Evolutionary conservation across 1,140 invertebrate species (phyloP).

Genomic region (Cherax quadricarinatus): DNA sequence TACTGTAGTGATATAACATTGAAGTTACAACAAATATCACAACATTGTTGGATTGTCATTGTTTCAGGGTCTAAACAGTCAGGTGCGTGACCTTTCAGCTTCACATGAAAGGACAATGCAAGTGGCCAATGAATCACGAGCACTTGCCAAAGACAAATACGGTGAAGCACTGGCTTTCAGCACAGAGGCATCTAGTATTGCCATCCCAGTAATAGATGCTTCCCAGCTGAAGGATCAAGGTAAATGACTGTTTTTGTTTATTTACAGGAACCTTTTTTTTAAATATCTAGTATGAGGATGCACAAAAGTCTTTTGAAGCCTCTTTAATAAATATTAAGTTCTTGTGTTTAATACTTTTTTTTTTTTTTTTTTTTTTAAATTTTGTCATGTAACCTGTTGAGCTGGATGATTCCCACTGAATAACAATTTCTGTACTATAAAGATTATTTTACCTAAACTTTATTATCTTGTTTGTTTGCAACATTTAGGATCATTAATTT

Average conservation of each 20-base stretch:
- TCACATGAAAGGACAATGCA: slow-evolving; percentile 84
- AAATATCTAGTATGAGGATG: too few species aligned
- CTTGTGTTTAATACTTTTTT: too few species aligned
- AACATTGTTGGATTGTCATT: neutral
- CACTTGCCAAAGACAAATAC: slow-evolving; percentile 85
- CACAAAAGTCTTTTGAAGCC: too few species aligned
- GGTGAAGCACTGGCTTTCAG: slow-evolving; percentile 88
- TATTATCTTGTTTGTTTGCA: too few species aligned
- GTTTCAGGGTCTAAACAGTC: slow-evolving; percentile 73
- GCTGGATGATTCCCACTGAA: too few species aligned
- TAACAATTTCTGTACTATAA: too few species aligned
- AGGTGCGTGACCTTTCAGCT: slow-evolving; percentile 81
- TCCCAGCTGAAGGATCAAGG: slow-evolving; percentile 82
- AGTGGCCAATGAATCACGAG: slow-evolving; percentile 84
- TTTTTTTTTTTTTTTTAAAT: too few species aligned
- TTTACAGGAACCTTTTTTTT: neutral
- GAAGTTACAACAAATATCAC: too few species aligned
- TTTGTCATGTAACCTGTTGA: too few species aligned
- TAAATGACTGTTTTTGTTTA: slow-evolving; percentile 75
- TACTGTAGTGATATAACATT: neutral
- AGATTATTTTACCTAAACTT: too few species aligned
- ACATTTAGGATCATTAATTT: too few species aligned
- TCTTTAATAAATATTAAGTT: too few species aligned
- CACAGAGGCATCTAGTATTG: slow-evolving; percentile 85
- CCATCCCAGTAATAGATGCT: slow-evolving; percentile 86